These are phyloP conservation scores for Drosophila leonis DNA, from an alignment of 2,888 invertebrate genomes.

Conservation along the genomic window DNA sequence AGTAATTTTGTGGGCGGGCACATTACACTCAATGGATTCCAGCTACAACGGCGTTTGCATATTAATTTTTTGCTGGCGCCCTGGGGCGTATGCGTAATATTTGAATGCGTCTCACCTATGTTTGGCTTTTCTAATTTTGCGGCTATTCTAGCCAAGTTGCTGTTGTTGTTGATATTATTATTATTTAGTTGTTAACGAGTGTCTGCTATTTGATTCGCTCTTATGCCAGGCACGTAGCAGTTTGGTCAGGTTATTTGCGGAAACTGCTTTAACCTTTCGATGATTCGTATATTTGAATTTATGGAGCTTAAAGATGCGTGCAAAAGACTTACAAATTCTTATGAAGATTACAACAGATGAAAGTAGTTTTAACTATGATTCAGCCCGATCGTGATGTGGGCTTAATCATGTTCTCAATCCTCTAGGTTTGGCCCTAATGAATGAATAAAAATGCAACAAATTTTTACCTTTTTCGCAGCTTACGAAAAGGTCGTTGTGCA, in stretches of 20 bases:
- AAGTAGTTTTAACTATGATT: background rate
- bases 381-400: background rate
- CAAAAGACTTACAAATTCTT: background rate
- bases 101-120: constrained; percentile 37
- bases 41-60: constrained; percentile 65
- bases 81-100: constrained; percentile 51
- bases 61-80: constrained; percentile 59
- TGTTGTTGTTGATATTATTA: constrained; percentile 16
- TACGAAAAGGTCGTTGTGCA: background rate
- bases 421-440: background rate
- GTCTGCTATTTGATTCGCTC: constrained; percentile 21
- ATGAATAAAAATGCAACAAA: background rate
- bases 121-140: constrained; percentile 41
- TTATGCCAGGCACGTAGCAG: constrained; percentile 52
- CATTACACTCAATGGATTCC: constrained; percentile 65
- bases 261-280: constrained; percentile 37
- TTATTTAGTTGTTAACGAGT: constrained; percentile 62
- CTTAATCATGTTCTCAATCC: background rate
- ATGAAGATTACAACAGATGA: background rate
- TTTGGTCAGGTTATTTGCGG: constrained; percentile 25
- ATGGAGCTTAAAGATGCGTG: background rate
- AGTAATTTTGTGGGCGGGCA: constrained; percentile 41
- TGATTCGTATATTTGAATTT: constrained; percentile 19
- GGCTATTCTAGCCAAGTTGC: constrained; percentile 4
- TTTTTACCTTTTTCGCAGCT: background rate